Base-by-base conservation (phyloP, 2,888 invertebrate genomes). In the Salticus scenicus region DNA sequence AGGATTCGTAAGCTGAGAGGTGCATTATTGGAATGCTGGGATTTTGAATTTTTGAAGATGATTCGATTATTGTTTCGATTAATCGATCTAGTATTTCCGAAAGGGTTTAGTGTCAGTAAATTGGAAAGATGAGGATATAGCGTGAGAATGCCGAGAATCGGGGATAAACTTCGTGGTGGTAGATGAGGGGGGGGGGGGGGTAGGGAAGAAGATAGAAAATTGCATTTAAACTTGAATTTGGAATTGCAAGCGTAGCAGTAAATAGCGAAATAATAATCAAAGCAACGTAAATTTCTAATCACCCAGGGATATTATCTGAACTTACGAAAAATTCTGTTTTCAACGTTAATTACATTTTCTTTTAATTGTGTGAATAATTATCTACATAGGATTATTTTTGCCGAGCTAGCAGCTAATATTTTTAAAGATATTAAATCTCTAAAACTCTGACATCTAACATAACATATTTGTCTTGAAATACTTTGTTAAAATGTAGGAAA, bases 1-100 rank as follows among this genome's bases (percentile, higher is more conserved):
- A 37, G 42, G 41, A 57, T 24, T 1, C 57, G 20, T 2, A 24
- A 24, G 57, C 57, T 24, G 57, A 24, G 57, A 24, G 57, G 57
- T 24, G 57, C 57, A 64, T 71, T 63, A 71, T 78, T 30, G 64
- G 71, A 27, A 51, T n/a, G 51, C 57, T n/a, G 20, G 33, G 42
- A 77, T 31, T 37, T 7, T 28, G 77, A 41, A 57, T 69, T 76
- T 75, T 72, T 71, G 41, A 64, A 33, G 30, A 42, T 71, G 71
- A 78, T 78, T 78, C 78, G 78, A 78, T 78, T 78, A 72, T 70
- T 27, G 64, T 78, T 78, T 71, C 78, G 78, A 78, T 78, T 71
- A 72, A 51, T 69, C 76, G 51, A 51, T 67, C 33, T 17, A 17
- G 51, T 5, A 57, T 24, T 57, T 57, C 57, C 57, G 57, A 57